phyloP scores from a whole-genome alignment of 2,888 invertebrate species.

The Melieria picta region DNA sequence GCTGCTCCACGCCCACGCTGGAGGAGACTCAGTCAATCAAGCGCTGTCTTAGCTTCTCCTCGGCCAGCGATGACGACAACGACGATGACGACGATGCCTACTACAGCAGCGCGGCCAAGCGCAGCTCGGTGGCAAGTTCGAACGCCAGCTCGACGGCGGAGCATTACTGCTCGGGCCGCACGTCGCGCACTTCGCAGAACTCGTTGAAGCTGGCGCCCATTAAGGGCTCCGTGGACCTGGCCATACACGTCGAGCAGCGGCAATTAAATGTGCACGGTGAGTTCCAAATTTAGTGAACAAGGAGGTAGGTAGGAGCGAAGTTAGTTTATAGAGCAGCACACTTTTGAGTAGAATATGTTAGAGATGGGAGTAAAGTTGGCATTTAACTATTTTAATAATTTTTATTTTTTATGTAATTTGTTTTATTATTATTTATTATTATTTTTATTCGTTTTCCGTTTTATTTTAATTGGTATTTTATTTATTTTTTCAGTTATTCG shows the following conservation, averaged over 20 bases:
- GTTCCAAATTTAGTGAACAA: conserved; percentile 58
- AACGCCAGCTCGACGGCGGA: conserved; percentile 46
- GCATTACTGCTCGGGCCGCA: conserved; percentile 39
- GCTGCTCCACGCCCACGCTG: conserved; percentile 66
- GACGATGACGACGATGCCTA: conserved; percentile 46
- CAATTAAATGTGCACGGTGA: conserved; percentile 77
- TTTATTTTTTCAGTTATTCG: conserved; percentile 74
- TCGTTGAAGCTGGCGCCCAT: conserved; percentile 45
- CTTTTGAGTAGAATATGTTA: too few species aligned
- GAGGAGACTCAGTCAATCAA: conserved; percentile 68
- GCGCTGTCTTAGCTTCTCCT: conserved; percentile 72
- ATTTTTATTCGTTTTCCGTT: too few species aligned
- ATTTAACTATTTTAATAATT: too few species aligned
- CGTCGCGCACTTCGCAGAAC: conserved; percentile 50
- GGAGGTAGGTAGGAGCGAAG: not conserved
- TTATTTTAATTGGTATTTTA: too few species aligned
- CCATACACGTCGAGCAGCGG: conserved; percentile 70
- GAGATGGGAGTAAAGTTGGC: too few species aligned
- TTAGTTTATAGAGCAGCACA: not conserved
- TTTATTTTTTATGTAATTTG: not conserved
- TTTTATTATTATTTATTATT: too few species aligned
- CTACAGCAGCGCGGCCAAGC: conserved; percentile 65
- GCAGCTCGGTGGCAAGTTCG: conserved; percentile 69
- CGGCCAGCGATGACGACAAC: conserved; percentile 68
- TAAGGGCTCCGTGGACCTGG: conserved; percentile 74